phyloP scores from a whole-genome alignment of 2,797 vertebrate species.

The Dromococcyx pavoninus region DNA sequence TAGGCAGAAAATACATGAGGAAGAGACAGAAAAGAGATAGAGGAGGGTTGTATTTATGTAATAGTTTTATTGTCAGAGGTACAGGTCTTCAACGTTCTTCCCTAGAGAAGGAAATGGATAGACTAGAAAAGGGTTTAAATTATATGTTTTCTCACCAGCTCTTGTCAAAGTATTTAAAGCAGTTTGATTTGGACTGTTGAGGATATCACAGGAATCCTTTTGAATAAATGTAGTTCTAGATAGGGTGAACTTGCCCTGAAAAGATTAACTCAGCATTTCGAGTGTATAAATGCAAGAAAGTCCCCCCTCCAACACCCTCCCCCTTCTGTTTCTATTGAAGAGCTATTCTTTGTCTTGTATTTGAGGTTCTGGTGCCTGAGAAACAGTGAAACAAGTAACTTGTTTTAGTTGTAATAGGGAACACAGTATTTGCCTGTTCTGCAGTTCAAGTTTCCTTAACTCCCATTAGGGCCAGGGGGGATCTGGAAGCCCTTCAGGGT shows the following conservation, averaged over 20 bases:
- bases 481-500: neutral
- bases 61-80: neutral
- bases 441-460: neutral
- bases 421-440: neutral
- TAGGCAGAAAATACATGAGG: neutral
- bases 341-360: neutral
- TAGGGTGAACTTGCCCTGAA: neutral
- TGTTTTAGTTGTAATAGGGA: neutral
- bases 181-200: neutral
- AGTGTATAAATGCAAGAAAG: neutral
- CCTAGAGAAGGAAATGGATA: neutral
- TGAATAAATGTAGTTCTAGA: neutral
- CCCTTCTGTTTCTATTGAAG: neutral
- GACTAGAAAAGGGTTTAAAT: neutral
- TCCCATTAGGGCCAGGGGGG: neutral
- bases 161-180: neutral
- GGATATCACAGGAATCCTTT: neutral
- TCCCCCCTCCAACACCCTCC: too few relatives aligned
- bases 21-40: neutral
- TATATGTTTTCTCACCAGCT: neutral
- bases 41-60: neutral
- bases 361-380: neutral
- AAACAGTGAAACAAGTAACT: neutral
- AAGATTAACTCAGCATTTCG: neutral
- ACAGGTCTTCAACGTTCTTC: neutral